Evolutionary conservation across 2,797 vertebrate genomes (phyloP), one percentile per base, ranked within the genome.

Genomic region (Acipenser transmontanus): DNA sequence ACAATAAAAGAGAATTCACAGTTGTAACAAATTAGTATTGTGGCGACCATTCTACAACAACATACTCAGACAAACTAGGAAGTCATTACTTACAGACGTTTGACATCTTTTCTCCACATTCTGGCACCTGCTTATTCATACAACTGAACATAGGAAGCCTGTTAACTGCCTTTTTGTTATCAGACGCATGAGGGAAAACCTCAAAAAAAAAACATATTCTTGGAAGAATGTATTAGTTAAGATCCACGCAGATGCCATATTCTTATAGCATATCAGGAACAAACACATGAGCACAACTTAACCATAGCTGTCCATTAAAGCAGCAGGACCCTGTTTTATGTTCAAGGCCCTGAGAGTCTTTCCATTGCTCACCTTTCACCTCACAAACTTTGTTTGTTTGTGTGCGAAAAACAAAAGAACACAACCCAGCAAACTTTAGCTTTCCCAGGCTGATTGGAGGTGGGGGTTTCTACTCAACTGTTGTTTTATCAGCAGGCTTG

Each of bases 131-230:
- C 66, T 69, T 77, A 78, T 80, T 77, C 78, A 79, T 76, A 59
- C 86, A 80, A 80, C 82, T 82, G 81, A 88, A 74, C 71, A 79
- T 77, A 91, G 90, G 89, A 91, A 91, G 87, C 88, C 79, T 77
- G 74, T 81, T 84, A 91, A 90, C 89, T 80, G 84, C 83, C 84
- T 81, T 63, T 74, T 66, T 69, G 73, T 84, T 85, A 85, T 85
- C 72, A 81, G 77, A 72, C 70, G 65, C 56, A 60, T 72, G 78
- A 77, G 77, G 81, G 72, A 61, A 85, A 85, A 85, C 83, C 82
- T 85, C 81, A 80, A 88, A 80, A 85, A 85, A 82, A 88, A 85
- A 80, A 64, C 73, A 78, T 69, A 73, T 86, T 84, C 74, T 76
- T 82, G 65, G 70, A 78, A 77, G 75, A 82, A 83, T 71, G 65